Percentiles rank a stretch among this genome's conserved stretches.
Conservation (phyloP, 1,140 invertebrate species). For the Brachionus koreanus region DNA sequence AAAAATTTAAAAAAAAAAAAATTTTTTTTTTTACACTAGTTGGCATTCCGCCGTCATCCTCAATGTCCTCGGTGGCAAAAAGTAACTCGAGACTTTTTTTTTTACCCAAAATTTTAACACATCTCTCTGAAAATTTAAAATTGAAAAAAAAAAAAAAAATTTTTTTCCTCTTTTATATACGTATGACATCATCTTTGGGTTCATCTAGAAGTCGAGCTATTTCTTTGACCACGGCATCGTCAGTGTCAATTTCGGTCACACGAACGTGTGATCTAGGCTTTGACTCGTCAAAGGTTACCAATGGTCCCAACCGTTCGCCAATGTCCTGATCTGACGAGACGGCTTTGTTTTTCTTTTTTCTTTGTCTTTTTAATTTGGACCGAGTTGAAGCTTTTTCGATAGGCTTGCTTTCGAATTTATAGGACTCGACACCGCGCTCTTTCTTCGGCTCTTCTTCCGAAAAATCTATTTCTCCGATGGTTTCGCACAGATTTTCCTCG, state of each 20-base stretch:
- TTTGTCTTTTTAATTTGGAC: neutral
- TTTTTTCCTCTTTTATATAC: conserved; percentile 47
- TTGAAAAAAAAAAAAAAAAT: neutral
- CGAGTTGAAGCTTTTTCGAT: neutral
- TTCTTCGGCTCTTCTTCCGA: neutral
- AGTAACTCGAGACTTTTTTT: conserved; percentile 71
- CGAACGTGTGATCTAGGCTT: conserved; percentile 42
- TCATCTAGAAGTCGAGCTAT: conserved; percentile 49
- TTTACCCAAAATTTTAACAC: conserved; percentile 69
- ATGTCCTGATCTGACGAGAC: neutral
- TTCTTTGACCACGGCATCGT: conserved; percentile 45
- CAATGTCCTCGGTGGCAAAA: conserved; percentile 72
- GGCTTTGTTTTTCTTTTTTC: neutral
- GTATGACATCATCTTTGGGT: conserved; percentile 49
- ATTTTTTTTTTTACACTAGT: conserved; percentile 64
- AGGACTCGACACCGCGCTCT: conserved; percentile 30
- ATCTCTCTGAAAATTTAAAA: conserved; percentile 63
- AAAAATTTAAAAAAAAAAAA: neutral
- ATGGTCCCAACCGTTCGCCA: neutral
- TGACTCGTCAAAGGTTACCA: conserved; percentile 35
- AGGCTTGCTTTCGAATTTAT: neutral
- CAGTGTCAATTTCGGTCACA: conserved; percentile 46
- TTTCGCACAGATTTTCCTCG: conserved; percentile 32
- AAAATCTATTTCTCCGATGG: neutral
- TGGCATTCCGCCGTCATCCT: conserved; percentile 75